These are phyloP conservation scores for Congeria kusceri DNA, from an alignment of 2,888 invertebrate species.

Conservation along the genomic window DNA sequence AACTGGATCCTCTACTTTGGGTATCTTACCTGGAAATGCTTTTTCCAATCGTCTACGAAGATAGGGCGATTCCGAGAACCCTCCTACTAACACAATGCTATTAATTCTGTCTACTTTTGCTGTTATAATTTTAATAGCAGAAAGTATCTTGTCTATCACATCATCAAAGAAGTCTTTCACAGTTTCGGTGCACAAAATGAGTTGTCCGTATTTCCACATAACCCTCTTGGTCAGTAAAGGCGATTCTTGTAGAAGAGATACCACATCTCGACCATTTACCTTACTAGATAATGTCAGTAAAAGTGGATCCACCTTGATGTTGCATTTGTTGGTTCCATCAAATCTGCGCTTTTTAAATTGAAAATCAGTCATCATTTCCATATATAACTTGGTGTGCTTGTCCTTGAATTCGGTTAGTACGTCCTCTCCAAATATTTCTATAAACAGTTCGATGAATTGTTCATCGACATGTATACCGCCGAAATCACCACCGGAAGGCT, in stretches of 20 bases:
- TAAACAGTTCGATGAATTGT: constrained; percentile 21
- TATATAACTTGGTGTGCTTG: constrained; percentile 28
- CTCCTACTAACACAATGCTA: constrained; percentile 25
- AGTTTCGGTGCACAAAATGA: constrained; percentile 4
- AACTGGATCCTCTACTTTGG: constrained; percentile 29
- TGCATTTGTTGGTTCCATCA: constrained; percentile 12
- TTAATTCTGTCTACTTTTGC: constrained; percentile 6
- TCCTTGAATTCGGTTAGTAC: constrained; percentile 28
- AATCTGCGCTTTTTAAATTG: constrained; percentile 44
- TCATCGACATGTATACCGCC: constrained; percentile 54
- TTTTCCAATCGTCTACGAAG: constrained; percentile 7
- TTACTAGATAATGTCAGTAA: too few relatives aligned
- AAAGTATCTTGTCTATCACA: constrained; percentile 21
- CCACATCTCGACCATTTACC: too few relatives aligned
- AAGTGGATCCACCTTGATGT: too few relatives aligned
- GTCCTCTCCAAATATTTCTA: constrained; percentile 16
- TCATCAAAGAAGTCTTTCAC: constrained; percentile 33
- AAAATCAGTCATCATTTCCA: constrained; percentile 46
- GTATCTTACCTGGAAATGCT: constrained; percentile 4
- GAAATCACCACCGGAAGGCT: constrained; percentile 49
- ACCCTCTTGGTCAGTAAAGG: neutral
- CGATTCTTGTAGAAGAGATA: too few relatives aligned
- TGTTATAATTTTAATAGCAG: neutral
- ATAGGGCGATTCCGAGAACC: constrained; percentile 40
- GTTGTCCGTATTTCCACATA: constrained; percentile 33